These are phyloP conservation scores for Melanchra persicariae DNA, from an alignment of 2,888 invertebrate genomes.

Conservation along the genomic window DNA sequence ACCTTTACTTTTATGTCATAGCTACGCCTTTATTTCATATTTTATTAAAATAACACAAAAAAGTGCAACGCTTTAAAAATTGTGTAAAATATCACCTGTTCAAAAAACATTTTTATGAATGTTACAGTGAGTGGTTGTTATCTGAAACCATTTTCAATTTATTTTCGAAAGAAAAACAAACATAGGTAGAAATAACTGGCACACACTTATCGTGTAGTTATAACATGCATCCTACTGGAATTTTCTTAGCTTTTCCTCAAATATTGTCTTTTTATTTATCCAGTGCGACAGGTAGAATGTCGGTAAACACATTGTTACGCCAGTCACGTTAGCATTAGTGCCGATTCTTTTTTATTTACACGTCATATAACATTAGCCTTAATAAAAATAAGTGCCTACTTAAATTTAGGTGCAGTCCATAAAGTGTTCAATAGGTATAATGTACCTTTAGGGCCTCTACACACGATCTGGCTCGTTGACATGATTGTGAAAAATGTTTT, in stretches of 20 bases:
- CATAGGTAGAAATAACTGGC: not conserved
- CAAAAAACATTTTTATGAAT: not conserved
- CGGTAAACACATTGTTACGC: constrained; percentile 51
- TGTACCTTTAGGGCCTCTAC: constrained; percentile 7
- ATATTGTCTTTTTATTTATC: constrained; percentile 47
- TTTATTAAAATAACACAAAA: not conserved
- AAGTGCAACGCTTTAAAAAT: not conserved
- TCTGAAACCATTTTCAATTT: not conserved
- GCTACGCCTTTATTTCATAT: not conserved
- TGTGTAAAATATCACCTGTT: not conserved
- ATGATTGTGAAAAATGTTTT: not conserved
- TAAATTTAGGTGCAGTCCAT: constrained; percentile 57
- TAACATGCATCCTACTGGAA: not conserved
- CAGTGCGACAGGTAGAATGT: constrained; percentile 50
- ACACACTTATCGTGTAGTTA: constrained; percentile 6
- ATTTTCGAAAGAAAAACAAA: constrained; percentile 1
- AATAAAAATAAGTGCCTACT: constrained; percentile 65
- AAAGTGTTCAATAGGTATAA: constrained; percentile 55
- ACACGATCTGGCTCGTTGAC: not conserved
- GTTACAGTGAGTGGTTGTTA: too few species aligned
- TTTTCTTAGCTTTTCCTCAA: constrained; percentile 36
- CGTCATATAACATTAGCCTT: constrained; percentile 62
- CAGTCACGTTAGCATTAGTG: constrained; percentile 58
- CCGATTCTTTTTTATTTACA: constrained; percentile 64
- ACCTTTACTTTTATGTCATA: not conserved